phyloP scores from a whole-genome alignment of 2,797 vertebrate species.

The Orestias chungarensis region DNA sequence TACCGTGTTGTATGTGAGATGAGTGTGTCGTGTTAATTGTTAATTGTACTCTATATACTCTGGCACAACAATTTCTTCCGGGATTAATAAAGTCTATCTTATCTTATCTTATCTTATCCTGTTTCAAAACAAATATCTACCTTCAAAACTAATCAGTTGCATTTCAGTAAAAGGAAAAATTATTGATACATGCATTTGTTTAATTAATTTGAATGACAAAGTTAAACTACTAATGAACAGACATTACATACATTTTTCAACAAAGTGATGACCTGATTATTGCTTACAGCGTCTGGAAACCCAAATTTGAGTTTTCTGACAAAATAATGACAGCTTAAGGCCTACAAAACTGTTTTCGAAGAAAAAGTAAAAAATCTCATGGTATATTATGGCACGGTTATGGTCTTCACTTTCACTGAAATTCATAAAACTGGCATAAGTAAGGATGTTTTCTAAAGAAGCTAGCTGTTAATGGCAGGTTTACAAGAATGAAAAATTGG shows the following conservation, averaged over 20 bases:
- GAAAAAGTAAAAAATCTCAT: not conserved
- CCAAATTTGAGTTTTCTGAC: not conserved
- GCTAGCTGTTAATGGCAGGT: too few species aligned
- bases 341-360: not conserved
- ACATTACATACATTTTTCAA: not conserved
- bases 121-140: constrained; percentile 20
- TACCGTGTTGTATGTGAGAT: too few species aligned
- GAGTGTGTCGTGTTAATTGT: too few species aligned
- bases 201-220: not conserved
- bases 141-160: constrained; percentile 2
- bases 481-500: too few species aligned
- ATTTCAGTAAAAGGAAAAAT: too few species aligned
- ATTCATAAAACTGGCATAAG: too few species aligned
- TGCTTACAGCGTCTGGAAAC: not conserved
- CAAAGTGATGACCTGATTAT: not conserved
- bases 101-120: too few species aligned
- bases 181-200: not conserved
- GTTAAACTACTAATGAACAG: not conserved
- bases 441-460: too few species aligned
- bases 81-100: too few species aligned
- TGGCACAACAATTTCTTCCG: too few species aligned
- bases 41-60: too few species aligned
- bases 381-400: not conserved
- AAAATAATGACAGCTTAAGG: not conserved
- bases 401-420: not conserved